phyloP scores from a whole-genome alignment of 2,797 vertebrate species.

The Coluber constrictor region DNA sequence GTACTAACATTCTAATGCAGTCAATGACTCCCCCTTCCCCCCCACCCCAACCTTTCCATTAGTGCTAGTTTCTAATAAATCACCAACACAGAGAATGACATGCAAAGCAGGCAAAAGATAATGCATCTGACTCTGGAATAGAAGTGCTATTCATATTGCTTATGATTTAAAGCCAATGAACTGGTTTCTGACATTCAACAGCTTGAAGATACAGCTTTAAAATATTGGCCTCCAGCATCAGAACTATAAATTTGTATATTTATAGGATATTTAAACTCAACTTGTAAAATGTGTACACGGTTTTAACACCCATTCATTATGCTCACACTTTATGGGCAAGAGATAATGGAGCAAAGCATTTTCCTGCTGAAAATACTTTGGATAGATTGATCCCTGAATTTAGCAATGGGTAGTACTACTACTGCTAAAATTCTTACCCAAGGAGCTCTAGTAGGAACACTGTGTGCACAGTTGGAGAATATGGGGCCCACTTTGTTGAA shows the following conservation, averaged over 20 bases:
- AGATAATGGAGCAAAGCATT: slow-evolving; percentile 22
- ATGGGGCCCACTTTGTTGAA: not conserved
- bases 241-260: slow-evolving; percentile 24
- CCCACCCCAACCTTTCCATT: not conserved
- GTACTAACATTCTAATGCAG: not conserved
- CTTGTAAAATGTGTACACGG: slow-evolving; percentile 27
- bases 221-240: slow-evolving; percentile 36
- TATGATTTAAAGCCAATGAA: slow-evolving; percentile 33
- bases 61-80: slow-evolving; percentile 20
- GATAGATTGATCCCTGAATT: not conserved
- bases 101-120: slow-evolving; percentile 32
- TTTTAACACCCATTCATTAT: slow-evolving; percentile 33
- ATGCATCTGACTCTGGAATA: slow-evolving; percentile 19
- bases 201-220: slow-evolving; percentile 30
- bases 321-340: slow-evolving; percentile 20
- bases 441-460: not conserved
- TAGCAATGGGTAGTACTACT: not conserved
- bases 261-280: not conserved
- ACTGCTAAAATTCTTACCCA: not conserved
- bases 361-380: not conserved
- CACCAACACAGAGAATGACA: slow-evolving; percentile 19
- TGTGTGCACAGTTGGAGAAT: too few relatives aligned
- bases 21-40: not conserved
- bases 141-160: not conserved
- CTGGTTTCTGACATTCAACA: not conserved